A percentile compares a stretch with the other conserved stretches of the same genome.
Conservation (phyloP, 1,140 invertebrate genomes). For the Mercenaria mercenaria region DNA sequence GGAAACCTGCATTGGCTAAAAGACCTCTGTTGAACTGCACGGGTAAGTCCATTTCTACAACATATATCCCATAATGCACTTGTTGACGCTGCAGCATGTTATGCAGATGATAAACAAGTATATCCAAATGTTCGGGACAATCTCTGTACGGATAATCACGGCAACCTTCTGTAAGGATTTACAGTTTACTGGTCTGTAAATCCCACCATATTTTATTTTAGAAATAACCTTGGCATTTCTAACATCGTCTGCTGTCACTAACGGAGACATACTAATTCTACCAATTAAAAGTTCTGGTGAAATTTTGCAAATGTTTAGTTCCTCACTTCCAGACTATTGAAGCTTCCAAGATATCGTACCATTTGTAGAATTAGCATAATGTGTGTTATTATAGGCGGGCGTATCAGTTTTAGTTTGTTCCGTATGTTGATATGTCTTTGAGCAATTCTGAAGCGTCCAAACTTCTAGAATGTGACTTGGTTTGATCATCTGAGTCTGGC, state of each 20-base stretch:
- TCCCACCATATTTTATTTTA: neutral
- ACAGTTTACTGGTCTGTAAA: neutral
- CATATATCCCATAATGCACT: conserved; percentile 47
- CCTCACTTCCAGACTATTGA: neutral
- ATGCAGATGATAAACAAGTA: conserved; percentile 19
- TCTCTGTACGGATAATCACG: conserved; percentile 49
- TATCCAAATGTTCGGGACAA: conserved; percentile 7
- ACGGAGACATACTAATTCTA: neutral
- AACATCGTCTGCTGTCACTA: neutral
- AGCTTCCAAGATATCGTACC: neutral
- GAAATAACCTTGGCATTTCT: neutral
- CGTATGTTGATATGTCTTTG: neutral
- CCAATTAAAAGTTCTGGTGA: neutral
- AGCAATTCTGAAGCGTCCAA: neutral
- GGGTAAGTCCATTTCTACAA: conserved; percentile 37
- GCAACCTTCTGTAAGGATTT: neutral
- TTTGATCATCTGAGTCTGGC: too few species aligned
- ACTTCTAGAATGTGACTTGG: neutral
- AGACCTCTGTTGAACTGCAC: conserved; percentile 94
- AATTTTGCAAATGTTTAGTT: neutral
- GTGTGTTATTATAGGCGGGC: neutral
- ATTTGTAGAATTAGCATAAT: neutral
- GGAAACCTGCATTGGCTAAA: conserved; percentile 97
- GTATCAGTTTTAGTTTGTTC: neutral
- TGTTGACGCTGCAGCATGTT: conserved; percentile 9